These are phyloP conservation scores for Apogon hyalosoma DNA, from an alignment of 2,797 vertebrate genomes.

Conservation along the genomic window DNA sequence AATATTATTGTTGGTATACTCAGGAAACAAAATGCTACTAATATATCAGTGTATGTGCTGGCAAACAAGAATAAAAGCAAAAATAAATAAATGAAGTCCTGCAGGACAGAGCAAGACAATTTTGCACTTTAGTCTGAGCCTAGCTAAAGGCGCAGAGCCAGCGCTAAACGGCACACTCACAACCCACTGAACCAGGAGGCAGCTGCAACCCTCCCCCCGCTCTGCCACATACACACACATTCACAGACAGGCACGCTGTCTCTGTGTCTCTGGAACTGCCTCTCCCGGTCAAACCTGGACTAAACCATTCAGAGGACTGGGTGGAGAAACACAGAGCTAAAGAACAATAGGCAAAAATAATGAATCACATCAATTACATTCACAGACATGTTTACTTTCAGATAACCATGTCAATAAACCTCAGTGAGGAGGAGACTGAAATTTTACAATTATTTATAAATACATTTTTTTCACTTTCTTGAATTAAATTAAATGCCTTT, in stretches of 20 bases:
- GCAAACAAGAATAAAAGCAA: slow-evolving; percentile 16
- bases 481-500: background rate
- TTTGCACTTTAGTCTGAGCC: slow-evolving; percentile 36
- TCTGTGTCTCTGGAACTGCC: slow-evolving; percentile 53
- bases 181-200: slow-evolving; percentile 39
- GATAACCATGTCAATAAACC: background rate
- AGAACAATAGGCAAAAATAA: slow-evolving; percentile 8
- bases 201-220: slow-evolving; percentile 52
- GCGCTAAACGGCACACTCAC: slow-evolving; percentile 65
- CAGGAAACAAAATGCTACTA: background rate
- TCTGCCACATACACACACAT: slow-evolving; percentile 8
- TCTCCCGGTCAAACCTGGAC: slow-evolving; percentile 61
- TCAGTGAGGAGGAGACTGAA: no score
- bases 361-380: background rate
- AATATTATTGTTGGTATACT: background rate
- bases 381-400: background rate
- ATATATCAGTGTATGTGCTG: background rate
- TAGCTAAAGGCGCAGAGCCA: slow-evolving; percentile 67
- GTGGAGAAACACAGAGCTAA: slow-evolving; percentile 27
- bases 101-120: slow-evolving; percentile 19
- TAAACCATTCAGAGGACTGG: slow-evolving; percentile 59
- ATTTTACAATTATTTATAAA: background rate
- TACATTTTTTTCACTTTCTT: background rate
- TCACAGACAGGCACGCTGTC: background rate
- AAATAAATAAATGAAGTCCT: slow-evolving; percentile 19